phyloP scores from a whole-genome alignment of 2,797 vertebrate genomes.

The Sparus aurata region DNA sequence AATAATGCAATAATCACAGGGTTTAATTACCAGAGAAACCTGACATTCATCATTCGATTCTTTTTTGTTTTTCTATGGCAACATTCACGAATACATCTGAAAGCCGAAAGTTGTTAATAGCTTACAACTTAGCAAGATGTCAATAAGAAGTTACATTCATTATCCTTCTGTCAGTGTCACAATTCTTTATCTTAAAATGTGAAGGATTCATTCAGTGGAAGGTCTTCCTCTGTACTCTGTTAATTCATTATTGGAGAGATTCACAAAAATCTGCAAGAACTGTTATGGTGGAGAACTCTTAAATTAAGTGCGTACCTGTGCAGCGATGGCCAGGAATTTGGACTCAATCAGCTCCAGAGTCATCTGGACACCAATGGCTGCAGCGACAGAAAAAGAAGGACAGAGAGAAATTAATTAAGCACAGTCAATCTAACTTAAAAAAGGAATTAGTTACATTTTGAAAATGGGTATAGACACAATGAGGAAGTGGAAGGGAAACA shows the following conservation, averaged over 20 bases:
- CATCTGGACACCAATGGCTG: constrained; percentile 80
- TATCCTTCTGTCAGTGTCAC: neutral
- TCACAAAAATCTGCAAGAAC: neutral
- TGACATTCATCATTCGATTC: constrained; percentile 3
- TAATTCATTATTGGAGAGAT: neutral
- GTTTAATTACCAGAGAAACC: constrained; percentile 17
- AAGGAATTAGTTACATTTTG: no score
- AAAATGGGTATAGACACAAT: no score
- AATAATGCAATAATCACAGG: constrained; percentile 10
- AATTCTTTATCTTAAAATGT: neutral
- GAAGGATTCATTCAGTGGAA: neutral
- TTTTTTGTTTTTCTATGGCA: neutral
- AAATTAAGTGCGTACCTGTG: constrained; percentile 64
- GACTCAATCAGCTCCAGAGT: constrained; percentile 72
- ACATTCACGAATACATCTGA: neutral
- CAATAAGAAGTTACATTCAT: no score
- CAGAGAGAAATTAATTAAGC: constrained; percentile 8
- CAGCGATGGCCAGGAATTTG: constrained; percentile 70
- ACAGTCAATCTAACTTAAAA: neutral
- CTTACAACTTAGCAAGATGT: neutral
- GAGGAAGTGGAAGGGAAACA: neutral
- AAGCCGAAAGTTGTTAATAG: neutral
- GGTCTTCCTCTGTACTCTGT: neutral
- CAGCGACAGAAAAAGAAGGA: constrained; percentile 29
- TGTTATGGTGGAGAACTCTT: neutral